phyloP scores from a whole-genome alignment of 2,888 invertebrate species.

The Sinelater perroti region DNA sequence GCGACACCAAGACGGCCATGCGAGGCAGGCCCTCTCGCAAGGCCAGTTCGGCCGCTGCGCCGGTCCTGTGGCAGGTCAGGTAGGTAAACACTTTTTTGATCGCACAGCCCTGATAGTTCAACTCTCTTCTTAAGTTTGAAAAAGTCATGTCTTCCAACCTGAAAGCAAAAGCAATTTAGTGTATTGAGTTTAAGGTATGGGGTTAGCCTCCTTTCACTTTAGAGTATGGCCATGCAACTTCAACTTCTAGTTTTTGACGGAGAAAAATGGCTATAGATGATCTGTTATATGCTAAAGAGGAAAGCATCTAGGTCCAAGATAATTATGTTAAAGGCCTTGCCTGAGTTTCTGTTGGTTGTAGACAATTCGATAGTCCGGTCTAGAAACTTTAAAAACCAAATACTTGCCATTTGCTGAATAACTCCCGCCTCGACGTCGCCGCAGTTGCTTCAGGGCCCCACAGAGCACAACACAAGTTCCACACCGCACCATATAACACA shows the following conservation, averaged over 20 bases:
- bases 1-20: constrained; percentile 70
- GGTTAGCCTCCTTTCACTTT: no score
- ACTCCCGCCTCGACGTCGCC: constrained; percentile 61
- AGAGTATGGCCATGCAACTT: no score
- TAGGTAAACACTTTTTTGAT: constrained; percentile 54
- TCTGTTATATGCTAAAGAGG: no score
- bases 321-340: no score
- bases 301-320: no score
- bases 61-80: constrained; percentile 64
- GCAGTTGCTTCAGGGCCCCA: constrained; percentile 81
- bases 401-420: constrained; percentile 39
- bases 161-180: background rate
- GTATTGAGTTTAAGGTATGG: background rate
- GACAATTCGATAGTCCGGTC: no score
- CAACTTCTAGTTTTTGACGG: no score
- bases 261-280: no score
- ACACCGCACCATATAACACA: constrained; percentile 72
- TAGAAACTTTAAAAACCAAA: no score
- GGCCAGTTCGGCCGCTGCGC: constrained; percentile 66
- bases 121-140: constrained; percentile 42
- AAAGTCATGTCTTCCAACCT: constrained; percentile 51
- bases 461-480: constrained; percentile 81
- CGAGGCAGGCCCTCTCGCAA: constrained; percentile 67
- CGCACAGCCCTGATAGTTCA: no score
- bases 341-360: no score